Percentiles rank a stretch among this genome's conserved stretches.
Evolutionary conservation across 2,797 vertebrate species (phyloP).

Genomic region (Tokudaia tokunoshimensis): DNA sequence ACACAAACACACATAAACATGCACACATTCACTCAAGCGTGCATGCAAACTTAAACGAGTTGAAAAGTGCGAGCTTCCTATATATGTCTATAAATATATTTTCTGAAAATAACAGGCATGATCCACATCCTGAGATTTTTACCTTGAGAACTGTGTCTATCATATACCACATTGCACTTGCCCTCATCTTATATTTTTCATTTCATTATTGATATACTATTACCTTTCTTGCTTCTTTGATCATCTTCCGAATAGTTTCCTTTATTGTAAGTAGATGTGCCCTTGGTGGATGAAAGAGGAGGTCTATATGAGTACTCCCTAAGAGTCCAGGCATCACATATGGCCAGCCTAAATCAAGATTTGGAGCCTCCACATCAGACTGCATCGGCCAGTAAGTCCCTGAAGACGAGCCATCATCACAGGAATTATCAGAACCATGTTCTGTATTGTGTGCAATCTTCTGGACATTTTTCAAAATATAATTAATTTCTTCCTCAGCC

Average conservation of each 20-base stretch:
- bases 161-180: background rate
- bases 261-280: conserved; percentile 96
- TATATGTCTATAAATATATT: background rate
- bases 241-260: conserved; percentile 95
- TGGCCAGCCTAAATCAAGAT: conserved; percentile 98
- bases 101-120: background rate
- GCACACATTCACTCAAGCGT: background rate
- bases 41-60: background rate
- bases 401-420: conserved; percentile 92
- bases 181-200: background rate
- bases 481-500: conserved; percentile 94
- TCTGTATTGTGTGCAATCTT: conserved; percentile 85
- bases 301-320: conserved; percentile 92
- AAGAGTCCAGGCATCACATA: conserved; percentile 90
- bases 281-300: conserved; percentile 96
- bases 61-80: background rate
- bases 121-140: background rate
- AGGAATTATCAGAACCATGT: conserved; percentile 87
- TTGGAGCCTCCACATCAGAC: conserved; percentile 95
- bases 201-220: conserved; percentile 68
- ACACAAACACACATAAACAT: background rate
- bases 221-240: conserved; percentile 98
- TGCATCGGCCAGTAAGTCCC: conserved; percentile 98
- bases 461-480: conserved; percentile 92
- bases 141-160: background rate